Percentiles rank a stretch among this genome's conserved stretches.
Conservation (phyloP, 2,888 invertebrate species). For the Caenorhabditis panamensis region DNA sequence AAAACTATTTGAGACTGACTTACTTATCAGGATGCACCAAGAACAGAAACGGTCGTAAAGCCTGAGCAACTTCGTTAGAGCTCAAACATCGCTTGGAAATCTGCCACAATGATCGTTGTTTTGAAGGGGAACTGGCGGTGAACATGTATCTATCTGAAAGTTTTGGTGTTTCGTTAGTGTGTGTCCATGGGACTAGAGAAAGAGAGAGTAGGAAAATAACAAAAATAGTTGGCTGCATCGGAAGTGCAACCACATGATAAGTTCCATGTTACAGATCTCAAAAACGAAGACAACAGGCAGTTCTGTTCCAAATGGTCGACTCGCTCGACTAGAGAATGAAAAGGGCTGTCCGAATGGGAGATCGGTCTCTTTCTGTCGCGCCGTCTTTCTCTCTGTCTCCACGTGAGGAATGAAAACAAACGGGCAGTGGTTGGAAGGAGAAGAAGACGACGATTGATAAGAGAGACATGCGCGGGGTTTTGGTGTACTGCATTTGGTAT, state of each 20-base stretch:
- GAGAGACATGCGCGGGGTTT: conserved; percentile 36
- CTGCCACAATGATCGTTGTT: conserved; percentile 40
- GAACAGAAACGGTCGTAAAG: conserved; percentile 83
- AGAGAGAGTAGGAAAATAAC: too few relatives aligned
- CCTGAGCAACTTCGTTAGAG: conserved; percentile 73
- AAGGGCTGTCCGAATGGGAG: conserved; percentile 32
- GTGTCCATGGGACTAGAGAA: not conserved
- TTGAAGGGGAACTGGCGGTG: conserved; percentile 39
- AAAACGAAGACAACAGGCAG: too few relatives aligned
- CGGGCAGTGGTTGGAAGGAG: conserved; percentile 1
- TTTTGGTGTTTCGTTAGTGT: conserved; percentile 27
- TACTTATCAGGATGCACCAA: conserved; percentile 83
- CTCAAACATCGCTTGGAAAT: conserved; percentile 54
- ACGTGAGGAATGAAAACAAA: conserved; percentile 56
- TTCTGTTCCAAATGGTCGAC: conserved; percentile 3
- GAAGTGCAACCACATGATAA: conserved; percentile 35
- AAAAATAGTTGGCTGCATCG: conserved; percentile 28
- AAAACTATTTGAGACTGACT: conserved; percentile 11
- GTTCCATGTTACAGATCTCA: conserved; percentile 34
- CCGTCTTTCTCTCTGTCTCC: conserved; percentile 1
- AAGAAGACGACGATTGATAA: conserved; percentile 2
- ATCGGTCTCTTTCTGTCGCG: conserved; percentile 22
- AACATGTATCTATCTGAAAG: conserved; percentile 49
- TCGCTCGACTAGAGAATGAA: conserved; percentile 36
- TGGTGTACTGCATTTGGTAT: conserved; percentile 19